A percentile compares a stretch with the other conserved stretches of the same genome.
Conservation (phyloP, 1,140 invertebrate species). For the Homalodisca vitripennis region DNA sequence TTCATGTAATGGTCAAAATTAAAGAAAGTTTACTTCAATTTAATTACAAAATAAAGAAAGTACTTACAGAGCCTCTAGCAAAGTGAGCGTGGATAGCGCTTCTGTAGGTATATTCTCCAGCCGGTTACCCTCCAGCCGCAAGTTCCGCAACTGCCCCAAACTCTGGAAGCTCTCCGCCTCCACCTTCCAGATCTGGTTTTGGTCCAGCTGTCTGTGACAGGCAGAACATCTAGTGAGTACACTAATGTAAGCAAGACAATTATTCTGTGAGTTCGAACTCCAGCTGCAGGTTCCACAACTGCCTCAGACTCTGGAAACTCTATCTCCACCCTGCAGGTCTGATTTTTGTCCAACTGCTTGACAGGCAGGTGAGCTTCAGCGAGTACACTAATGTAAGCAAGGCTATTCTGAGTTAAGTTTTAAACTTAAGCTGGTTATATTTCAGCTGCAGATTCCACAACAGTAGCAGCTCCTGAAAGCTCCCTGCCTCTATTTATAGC, state of each 20-base stretch:
- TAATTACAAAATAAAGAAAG: background rate
- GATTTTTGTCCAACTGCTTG: background rate
- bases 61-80: conserved; percentile 69
- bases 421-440: too few species aligned
- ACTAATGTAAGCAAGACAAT: too few species aligned
- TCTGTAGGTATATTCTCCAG: conserved; percentile 59
- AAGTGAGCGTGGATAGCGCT: conserved; percentile 57
- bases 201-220: conserved; percentile 62
- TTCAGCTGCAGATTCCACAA: too few species aligned
- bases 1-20: too few species aligned
- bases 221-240: too few species aligned
- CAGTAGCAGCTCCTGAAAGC: too few species aligned
- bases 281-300: background rate
- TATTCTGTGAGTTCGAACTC: too few species aligned
- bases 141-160: conserved; percentile 57
- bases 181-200: conserved; percentile 62
- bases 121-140: conserved; percentile 65
- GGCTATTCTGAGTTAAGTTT: too few species aligned
- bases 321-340: background rate
- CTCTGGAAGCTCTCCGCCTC: conserved; percentile 55
- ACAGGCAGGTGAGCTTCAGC: background rate
- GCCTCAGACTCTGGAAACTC: background rate
- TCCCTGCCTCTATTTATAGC: too few species aligned
- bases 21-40: too few species aligned
- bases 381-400: too few species aligned